phyloP scores from a whole-genome alignment of 1,140 invertebrate genomes.

The Condylostylus longicornis region DNA sequence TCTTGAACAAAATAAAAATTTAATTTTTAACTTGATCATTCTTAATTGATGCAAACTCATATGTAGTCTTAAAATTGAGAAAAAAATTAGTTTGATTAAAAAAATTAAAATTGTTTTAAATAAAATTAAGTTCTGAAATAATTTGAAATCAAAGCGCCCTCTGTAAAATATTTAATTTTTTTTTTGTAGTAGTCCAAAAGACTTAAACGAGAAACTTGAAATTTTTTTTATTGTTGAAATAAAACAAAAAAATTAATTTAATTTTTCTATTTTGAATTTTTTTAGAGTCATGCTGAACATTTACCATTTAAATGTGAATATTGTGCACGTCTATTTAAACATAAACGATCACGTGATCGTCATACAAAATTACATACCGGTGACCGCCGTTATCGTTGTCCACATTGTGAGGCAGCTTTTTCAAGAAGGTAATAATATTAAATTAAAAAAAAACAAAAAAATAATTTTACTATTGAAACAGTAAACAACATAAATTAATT shows the following conservation, averaged over 20 bases:
- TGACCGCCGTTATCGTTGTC: conserved; percentile 83
- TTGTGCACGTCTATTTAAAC: conserved; percentile 82
- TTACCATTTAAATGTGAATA: conserved; percentile 82
- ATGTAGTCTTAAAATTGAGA: no score
- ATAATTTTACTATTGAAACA: not conserved
- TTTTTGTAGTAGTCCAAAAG: no score
- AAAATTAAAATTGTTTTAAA: no score
- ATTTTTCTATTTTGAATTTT: conserved; percentile 9
- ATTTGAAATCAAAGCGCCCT: no score
- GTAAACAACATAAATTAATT: not conserved
- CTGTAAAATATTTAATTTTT: no score
- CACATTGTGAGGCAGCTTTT: conserved; percentile 82
- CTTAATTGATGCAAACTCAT: no score
- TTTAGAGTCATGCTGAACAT: conserved; percentile 73
- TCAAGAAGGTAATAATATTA: conserved; percentile 58
- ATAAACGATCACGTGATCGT: conserved; percentile 83
- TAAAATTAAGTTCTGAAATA: no score
- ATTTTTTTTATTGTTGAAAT: not conserved
- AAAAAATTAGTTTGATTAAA: no score
- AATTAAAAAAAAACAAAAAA: not conserved
- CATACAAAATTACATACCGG: conserved; percentile 92
- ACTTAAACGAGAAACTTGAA: no score
- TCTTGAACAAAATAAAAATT: no score
- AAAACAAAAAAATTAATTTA: not conserved
- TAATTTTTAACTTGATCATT: no score